Base-by-base conservation (phyloP, 2,888 invertebrate genomes). In the Apamea epomidion region DNA sequence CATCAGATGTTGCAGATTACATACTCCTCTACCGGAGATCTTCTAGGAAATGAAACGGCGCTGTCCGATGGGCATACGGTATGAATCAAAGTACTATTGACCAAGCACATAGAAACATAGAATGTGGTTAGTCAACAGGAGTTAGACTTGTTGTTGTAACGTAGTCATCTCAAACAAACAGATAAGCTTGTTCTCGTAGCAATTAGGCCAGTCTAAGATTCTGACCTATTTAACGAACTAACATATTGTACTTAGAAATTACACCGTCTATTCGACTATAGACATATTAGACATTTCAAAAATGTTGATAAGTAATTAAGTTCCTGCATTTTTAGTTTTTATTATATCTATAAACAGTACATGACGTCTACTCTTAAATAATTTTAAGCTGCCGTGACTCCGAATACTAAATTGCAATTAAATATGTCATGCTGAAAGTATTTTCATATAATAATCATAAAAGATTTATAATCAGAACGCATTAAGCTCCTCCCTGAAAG, bases 301-400 rank as follows among this genome's bases (percentile, higher is more conserved):
- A 29, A 29, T 5, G 2, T 25, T 29, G 18, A 45, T 12, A 8
- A 14, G 1, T 45, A 37, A 5, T 29, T 58, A 42, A 37, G 8
- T 42, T 37, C n/a, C 16, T 51, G 51, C 12, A 10, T 25, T 25
- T 54, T 58, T 25, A 58, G 58, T 58, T 82, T 75, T 82, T 64
- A 80, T 25, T 54, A 29, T 25, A 48, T 58, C 29, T 58, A 58
- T 67, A 67, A 83, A 83, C 37, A 32, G 29, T 37, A 76, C 29
- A 12, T 18, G 12, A 29, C 45, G 37, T 48, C 37, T 64, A 54
- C 54, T 29, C 69, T 58, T 64, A 69, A 58, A 83, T 60, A 51
- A 75, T 62, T 81, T 48, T 37, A 69, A 77, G 25, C 37, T 71
- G 48, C 14, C 83, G 83, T 83, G 78, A 83, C 62, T 42, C 10